Conservation (phyloP, 1,140 invertebrate species). For the Lucilia cuprina region DNA sequence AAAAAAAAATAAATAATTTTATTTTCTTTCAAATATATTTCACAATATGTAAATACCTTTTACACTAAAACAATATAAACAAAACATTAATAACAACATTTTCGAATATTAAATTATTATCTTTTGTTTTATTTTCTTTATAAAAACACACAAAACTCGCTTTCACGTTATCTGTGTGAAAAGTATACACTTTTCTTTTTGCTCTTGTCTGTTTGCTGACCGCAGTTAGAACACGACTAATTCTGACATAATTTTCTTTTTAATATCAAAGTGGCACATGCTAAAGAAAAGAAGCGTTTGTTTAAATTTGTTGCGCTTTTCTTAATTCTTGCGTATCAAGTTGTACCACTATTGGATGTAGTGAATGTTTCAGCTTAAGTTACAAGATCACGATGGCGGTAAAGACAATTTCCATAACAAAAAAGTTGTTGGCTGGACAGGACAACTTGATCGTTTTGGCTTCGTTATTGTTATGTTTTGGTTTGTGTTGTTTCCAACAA, state of each 20-base stretch:
- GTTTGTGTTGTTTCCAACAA: too few relatives aligned
- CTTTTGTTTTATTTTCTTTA: not conserved
- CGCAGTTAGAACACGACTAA: conserved; percentile 1
- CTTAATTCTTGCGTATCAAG: not conserved
- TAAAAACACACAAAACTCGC: not conserved
- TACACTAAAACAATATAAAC: not conserved
- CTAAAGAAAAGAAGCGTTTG: not conserved
- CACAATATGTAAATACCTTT: not conserved
- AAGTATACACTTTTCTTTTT: not conserved
- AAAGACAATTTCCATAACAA: not conserved
- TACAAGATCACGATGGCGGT: not conserved
- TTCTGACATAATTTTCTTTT: conserved; percentile 15
- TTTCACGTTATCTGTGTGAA: too few relatives aligned
- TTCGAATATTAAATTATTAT: not conserved
- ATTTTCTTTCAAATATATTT: not conserved
- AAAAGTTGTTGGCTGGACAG: not conserved
- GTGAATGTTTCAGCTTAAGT: not conserved
- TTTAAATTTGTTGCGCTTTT: not conserved
- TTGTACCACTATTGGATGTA: not conserved
- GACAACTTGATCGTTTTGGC: too few relatives aligned
- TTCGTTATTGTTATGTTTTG: too few relatives aligned
- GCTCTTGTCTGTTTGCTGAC: not conserved
- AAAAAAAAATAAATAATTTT: not conserved
- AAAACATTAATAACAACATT: not conserved
- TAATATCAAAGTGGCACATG: not conserved